These are phyloP conservation scores for Dicerorhinus sumatrensis DNA, from an alignment of 2,113 vertebrate genomes.

Conservation along the genomic window DNA sequence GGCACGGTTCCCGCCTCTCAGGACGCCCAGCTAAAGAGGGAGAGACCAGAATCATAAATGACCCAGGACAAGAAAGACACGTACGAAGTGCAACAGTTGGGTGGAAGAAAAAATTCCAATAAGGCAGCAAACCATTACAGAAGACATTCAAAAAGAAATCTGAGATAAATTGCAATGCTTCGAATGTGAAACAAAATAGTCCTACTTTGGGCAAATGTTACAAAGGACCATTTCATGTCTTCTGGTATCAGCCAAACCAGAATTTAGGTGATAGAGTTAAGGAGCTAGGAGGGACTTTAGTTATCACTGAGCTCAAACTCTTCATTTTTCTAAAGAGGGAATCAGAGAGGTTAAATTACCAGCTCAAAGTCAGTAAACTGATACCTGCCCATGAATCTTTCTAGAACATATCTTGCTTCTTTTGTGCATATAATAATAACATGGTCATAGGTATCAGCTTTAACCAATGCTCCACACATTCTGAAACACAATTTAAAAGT, in stretches of 20 bases:
- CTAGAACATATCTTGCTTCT: background rate
- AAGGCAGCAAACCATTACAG: background rate
- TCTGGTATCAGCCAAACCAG: background rate
- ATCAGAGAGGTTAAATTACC: background rate
- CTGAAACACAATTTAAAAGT: background rate
- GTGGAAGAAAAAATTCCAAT: background rate
- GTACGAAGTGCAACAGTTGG: background rate
- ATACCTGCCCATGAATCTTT: background rate
- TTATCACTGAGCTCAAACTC: background rate
- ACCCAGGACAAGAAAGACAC: background rate
- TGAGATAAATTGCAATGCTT: background rate
- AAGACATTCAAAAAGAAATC: background rate
- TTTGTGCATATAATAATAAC: background rate
- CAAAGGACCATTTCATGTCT: background rate
- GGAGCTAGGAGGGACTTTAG: background rate
- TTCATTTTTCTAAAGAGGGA: conserved; percentile 35
- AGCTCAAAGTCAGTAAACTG: background rate
- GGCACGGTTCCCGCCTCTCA: background rate
- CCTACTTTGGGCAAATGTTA: background rate
- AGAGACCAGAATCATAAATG: background rate
- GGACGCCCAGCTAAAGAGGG: background rate
- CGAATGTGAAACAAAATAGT: background rate
- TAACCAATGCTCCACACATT: background rate
- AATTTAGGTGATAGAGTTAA: background rate
- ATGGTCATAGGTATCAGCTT: background rate